Percentiles rank a stretch among this genome's conserved stretches.
These are phyloP conservation scores for Falcaria lacertinaria DNA, from an alignment of 2,888 invertebrate species.

Conservation along the genomic window DNA sequence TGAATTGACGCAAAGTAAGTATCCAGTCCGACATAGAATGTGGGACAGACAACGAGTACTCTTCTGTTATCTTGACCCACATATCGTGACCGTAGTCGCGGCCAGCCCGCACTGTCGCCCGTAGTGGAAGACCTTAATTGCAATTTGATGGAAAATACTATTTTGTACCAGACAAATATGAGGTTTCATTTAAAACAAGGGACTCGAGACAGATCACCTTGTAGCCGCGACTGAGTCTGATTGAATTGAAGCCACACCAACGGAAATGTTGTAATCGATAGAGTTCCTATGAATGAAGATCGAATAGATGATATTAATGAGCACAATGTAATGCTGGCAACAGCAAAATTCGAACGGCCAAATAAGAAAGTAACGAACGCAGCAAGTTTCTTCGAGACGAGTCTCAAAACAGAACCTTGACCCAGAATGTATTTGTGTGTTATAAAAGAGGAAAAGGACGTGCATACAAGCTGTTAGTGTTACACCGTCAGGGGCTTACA, in stretches of 20 bases:
- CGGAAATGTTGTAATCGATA: too few species aligned
- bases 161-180: not conserved
- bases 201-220: too few species aligned
- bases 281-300: not conserved
- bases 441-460: conserved; percentile 53
- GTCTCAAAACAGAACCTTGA: conserved; percentile 65
- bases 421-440: conserved; percentile 42
- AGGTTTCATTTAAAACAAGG: too few species aligned
- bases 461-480: conserved; percentile 10
- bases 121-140: conserved; percentile 54
- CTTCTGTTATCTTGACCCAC: conserved; percentile 68
- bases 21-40: conserved; percentile 31
- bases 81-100: conserved; percentile 57
- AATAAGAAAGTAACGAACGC: conserved; percentile 28
- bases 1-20: conserved; percentile 5
- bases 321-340: not conserved
- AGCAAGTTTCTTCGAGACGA: conserved; percentile 39
- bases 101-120: conserved; percentile 36
- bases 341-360: conserved; percentile 4
- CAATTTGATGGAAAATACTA: conserved; percentile 29
- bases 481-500: conserved; percentile 18
- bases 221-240: too few species aligned
- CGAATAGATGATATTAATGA: not conserved
- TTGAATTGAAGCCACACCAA: too few species aligned
- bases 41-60: conserved; percentile 42